These are phyloP conservation scores for Nettapus auritus DNA, from an alignment of 2,113 vertebrate species.

Conservation along the genomic window DNA sequence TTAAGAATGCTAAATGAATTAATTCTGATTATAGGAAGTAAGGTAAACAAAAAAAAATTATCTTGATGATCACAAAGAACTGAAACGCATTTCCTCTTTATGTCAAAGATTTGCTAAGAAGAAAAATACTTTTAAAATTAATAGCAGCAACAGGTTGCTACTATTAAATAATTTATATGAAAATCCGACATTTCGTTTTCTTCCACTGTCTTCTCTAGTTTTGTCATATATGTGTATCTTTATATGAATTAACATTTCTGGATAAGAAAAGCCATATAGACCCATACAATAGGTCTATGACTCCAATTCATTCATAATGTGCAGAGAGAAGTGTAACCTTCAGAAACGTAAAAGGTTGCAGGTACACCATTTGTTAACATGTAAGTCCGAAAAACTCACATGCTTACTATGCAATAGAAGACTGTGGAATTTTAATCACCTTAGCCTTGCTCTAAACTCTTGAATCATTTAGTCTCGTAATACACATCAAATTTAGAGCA, in stretches of 20 bases:
- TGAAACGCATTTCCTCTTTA: neutral
- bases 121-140: slow-evolving; percentile 5
- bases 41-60: neutral
- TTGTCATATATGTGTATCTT: neutral
- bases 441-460: neutral
- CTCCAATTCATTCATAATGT: neutral
- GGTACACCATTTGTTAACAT: neutral
- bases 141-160: neutral
- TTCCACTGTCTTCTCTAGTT: neutral
- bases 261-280: neutral
- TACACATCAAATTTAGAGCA: neutral
- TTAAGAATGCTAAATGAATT: neutral
- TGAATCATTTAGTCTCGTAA: neutral
- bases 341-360: neutral
- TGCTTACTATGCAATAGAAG: neutral
- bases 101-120: neutral
- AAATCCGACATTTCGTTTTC: neutral
- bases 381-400: neutral
- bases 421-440: neutral
- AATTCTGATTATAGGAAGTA: neutral
- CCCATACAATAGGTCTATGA: neutral
- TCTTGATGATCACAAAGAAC: neutral
- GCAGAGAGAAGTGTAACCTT: neutral
- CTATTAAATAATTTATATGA: neutral
- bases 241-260: neutral